Evolutionary conservation across 1,140 invertebrate species (phyloP), one percentile per base, ranked within the genome.

Genomic region (Galendromus occidentalis): DNA sequence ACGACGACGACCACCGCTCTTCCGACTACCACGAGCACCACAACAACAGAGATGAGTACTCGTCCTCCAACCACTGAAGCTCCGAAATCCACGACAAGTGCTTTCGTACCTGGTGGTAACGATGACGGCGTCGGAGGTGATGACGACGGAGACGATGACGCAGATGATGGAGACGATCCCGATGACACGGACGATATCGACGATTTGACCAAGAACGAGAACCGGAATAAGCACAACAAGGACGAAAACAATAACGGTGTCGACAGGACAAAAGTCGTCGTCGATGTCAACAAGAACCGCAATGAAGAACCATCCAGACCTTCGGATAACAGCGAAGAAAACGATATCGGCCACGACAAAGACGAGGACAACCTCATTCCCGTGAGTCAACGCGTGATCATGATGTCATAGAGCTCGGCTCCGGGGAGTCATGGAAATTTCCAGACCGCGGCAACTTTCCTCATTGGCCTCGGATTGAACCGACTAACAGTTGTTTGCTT

Each of bases 91-190:
- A 39, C 33, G 4, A 39, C 33, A 39, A 9, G 4, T 6, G 33
- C 68, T 64, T 66, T 64, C 20, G 66, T 66, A 64, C 33, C 67
- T 69, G 66, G 70, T 44, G 68, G 67, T 44, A 64, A 70, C 64
- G 42, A 71, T 68, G 68, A 70, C 68, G 69, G 69, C 67, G 66
- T 66, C 30, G 67, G 66, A 67, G 68, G 41, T 67, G 66, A 65
- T 65, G 67, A 63, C 41, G 70, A 68, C 69, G 69, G 2, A 7
- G 55, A 29, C n/a, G 55, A 64, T 4, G 20, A 66, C 7, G 69
- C 68, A 1, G 65, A 68, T 44, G 66, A 68, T 22, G 67, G 67
- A 28, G 68, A 65, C 45, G 59, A 42, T n/a, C 68, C 51, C 4
- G 68, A 65, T n/a, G 67, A 65, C 20, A 68, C 65, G 59, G 47